Conservation (phyloP, 2,888 invertebrate genomes). For the Thereva nobilitata region DNA sequence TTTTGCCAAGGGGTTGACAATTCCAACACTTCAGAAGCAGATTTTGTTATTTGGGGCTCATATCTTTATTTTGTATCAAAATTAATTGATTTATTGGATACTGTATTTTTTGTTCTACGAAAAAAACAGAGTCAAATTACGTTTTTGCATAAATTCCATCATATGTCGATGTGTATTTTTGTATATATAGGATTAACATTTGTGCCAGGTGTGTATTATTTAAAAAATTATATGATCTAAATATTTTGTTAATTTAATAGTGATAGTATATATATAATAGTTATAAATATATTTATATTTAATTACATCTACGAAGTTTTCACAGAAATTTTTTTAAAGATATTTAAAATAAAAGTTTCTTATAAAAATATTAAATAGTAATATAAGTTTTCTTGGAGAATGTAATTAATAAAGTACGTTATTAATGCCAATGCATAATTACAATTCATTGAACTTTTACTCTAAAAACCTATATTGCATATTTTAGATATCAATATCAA, state of each 20-base stretch:
- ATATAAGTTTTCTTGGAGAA: too few relatives aligned
- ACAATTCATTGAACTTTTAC: too few relatives aligned
- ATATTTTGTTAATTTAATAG: neutral
- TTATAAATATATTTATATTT: too few relatives aligned
- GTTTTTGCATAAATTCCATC: conserved; percentile 80
- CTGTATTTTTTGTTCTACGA: conserved; percentile 73
- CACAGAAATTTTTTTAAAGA: too few relatives aligned
- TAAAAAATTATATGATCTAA: neutral
- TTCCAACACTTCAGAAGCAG: conserved; percentile 46
- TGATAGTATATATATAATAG: too few relatives aligned
- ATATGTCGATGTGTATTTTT: conserved; percentile 71
- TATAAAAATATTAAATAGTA: too few relatives aligned
- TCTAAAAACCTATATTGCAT: neutral
- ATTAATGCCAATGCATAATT: too few relatives aligned
- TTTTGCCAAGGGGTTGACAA: conserved; percentile 37
- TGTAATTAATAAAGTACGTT: too few relatives aligned
- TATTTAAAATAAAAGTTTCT: too few relatives aligned
- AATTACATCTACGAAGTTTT: too few relatives aligned
- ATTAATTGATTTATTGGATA: conserved; percentile 68
- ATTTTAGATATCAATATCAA: neutral
- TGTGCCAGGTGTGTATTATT: conserved; percentile 57
- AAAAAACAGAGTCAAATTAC: conserved; percentile 76
- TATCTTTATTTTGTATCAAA: conserved; percentile 67
- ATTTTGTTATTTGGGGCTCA: conserved; percentile 57
- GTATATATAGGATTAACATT: conserved; percentile 64